Evolutionary conservation across 2,888 invertebrate species (phyloP), one percentile per base, ranked within the genome.

Genomic region (Agriotes lineatus): DNA sequence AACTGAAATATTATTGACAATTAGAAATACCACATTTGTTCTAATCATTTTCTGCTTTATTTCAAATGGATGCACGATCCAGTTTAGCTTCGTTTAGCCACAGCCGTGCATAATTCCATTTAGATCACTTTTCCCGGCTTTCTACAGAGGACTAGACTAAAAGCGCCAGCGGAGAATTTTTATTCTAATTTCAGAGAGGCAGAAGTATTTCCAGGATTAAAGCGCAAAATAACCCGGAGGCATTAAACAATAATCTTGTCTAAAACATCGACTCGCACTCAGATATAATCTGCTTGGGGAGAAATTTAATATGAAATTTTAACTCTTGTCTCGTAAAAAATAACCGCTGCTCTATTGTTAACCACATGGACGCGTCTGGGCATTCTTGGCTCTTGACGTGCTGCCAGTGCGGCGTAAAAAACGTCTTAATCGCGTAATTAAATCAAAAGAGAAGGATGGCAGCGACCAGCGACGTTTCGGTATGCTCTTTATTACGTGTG

Each of bases 171-270:
- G 58, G 12, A 42, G 42, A 56, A 56, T 56, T 56, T 58, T 58
- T 58, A 22, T 58, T 58, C 10, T 48, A 60, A 60, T 48, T 60
- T 60, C 48, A 48, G 44, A 60, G 18, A 58, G 48, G 33, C 48
- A 60, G 48, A 45, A 60, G 59, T 60, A 19, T 39, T 57, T 45
- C 30, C 59, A 45, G 37, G 59, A 59, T 59, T 59, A 59, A 59
- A 59, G 59, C 45, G 48, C 37, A 61, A 52, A 61, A 52, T 61
- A 37, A 52, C 61, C 61, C 14, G 14, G n/a, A 37, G 50, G 52
- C 61, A 61, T 61, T 67, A 59, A 67, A 59, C 60, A 67, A 67
- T 60, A 67, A 67, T 59, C 59, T 67, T 60, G 60, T 56, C 66
- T 67, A 59, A 54, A 67, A 60, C 66, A 67, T 65, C 50, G 65